Evolutionary conservation across 2,113 vertebrate genomes (phyloP).

Genomic region (Bubo scandiacus): DNA sequence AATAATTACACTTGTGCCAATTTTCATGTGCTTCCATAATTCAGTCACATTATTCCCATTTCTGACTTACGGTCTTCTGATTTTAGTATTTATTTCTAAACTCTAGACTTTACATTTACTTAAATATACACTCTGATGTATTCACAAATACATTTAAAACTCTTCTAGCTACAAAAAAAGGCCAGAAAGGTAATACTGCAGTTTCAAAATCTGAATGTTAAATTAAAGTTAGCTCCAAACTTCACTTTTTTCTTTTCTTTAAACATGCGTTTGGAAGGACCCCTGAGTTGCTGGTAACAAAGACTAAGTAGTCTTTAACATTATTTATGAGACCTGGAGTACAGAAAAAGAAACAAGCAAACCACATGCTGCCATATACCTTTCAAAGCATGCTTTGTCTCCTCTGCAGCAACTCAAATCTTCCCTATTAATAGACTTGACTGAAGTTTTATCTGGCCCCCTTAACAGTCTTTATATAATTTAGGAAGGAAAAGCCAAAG

Average conservation of each 20-base stretch:
- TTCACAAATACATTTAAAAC: background rate
- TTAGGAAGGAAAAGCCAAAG: background rate
- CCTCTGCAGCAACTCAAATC: background rate
- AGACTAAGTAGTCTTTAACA: background rate
- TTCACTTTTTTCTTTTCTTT: background rate
- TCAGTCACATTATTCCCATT: background rate
- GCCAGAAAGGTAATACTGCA: background rate
- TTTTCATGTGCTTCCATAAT: background rate
- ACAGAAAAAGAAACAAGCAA: background rate
- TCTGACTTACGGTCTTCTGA: background rate
- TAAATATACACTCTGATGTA: background rate
- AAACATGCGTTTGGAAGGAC: background rate
- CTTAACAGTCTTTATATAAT: background rate
- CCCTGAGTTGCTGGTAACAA: background rate
- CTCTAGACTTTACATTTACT: background rate
- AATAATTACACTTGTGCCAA: background rate
- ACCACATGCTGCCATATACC: background rate
- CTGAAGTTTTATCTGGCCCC: background rate
- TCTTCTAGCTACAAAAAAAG: background rate
- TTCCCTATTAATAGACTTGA: background rate
- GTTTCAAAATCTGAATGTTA: background rate
- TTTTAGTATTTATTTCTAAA: background rate
- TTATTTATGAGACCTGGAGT: background rate
- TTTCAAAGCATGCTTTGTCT: background rate
- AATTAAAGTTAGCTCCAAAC: background rate